Conservation (phyloP, 2,113 vertebrate genomes). For the Protomyctophum bolini region DNA sequence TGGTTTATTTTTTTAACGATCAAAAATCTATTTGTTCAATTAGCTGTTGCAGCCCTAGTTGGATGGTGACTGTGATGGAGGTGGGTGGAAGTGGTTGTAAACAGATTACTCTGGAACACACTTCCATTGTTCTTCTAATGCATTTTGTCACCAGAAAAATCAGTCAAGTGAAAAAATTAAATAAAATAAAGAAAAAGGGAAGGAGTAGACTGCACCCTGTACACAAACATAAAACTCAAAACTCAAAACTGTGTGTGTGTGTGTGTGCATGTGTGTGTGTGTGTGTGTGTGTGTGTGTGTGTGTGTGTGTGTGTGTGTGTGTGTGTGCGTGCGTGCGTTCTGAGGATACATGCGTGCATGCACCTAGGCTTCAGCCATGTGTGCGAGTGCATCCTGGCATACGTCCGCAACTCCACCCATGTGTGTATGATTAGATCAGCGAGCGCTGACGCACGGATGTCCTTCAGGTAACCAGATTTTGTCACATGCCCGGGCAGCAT, state of each 20-base stretch:
- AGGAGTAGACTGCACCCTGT: no score
- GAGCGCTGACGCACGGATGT: conserved; percentile 53
- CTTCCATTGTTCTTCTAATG: conserved; percentile 41
- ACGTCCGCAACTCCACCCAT: background rate
- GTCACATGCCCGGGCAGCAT: conserved; percentile 32
- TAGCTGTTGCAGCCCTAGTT: background rate
- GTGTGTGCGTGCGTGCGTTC: conserved; percentile 15
- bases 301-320: conserved; percentile 7
- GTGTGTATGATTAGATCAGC: conserved; percentile 43
- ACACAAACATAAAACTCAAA: no score
- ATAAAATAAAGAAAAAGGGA: background rate
- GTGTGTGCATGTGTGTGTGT: background rate
- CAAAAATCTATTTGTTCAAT: conserved; percentile 3
- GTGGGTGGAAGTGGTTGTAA: conserved; percentile 16
- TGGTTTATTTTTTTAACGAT: background rate
- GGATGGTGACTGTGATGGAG: background rate
- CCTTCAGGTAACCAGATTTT: conserved; percentile 73
- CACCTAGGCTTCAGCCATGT: background rate
- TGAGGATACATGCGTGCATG: background rate
- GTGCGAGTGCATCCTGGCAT: background rate
- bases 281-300: background rate
- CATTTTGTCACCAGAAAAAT: conserved; percentile 40
- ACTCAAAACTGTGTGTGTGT: background rate
- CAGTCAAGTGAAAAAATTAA: conserved; percentile 22
- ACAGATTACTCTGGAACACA: conserved; percentile 34